Evolutionary conservation across 2,113 vertebrate genomes (phyloP), one percentile per base, ranked within the genome.

Genomic region (Clupea harengus): DNA sequence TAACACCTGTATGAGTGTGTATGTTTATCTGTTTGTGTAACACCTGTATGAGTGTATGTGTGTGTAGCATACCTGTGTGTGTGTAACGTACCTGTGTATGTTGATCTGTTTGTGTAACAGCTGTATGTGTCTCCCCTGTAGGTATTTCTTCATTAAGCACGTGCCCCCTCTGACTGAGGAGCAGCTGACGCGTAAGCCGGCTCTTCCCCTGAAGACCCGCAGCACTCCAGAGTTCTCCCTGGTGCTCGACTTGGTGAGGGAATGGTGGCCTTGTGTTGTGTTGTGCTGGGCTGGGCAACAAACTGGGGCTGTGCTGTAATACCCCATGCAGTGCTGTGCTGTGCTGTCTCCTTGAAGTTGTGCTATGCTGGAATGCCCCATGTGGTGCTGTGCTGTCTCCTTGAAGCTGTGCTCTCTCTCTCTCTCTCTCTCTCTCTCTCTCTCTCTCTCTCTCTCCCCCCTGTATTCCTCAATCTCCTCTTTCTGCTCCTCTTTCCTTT

Each of bases 141-240:
- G 98, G 88, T 99, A 99, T 90, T 99, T 97, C 94, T 99, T 99
- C 95, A 99, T 99, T 94, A 99, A 99, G 83, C 98, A 99, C 2
- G 97, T 99, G 83, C 98, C 98, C 88, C 97, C 97, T 4, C 95
- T 99, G 91, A 99, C 98, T 85, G 98, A 99, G 93, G 98, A 99
- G 90, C 97, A 99, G 88, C 96, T 98, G 80, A 99, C 97, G 86
- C 96, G 98, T 91, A 99, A 99, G 89, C 98, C 98, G 85, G 98
- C 98, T 52, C 95, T 99, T 87, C 97, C 98, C 0, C 88, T 99
- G 89, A 99, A 99, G 96, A 99, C 98, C 2, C 96, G 98, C 94
- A 99, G 98, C 96, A 99, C 98, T 88, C 98, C 98, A 8, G 98
- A 99, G 82, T 99, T 98, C 92, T 99, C 98, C 78, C 93, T 99